Evolutionary conservation across 2,888 invertebrate genomes (phyloP).

Genomic region (Sepioteuthis lessoniana): DNA sequence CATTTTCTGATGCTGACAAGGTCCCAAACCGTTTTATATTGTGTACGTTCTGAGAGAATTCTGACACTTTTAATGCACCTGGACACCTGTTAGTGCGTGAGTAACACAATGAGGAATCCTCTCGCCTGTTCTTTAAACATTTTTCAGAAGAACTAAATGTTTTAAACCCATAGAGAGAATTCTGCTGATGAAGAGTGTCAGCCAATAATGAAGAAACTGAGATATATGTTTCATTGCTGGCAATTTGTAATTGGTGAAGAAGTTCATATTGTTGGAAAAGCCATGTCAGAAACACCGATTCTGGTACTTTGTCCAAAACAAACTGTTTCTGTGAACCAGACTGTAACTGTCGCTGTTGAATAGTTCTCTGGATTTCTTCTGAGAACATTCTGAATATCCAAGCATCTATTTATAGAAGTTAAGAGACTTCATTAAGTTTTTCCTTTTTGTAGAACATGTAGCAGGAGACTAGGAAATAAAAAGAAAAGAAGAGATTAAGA

Average conservation of each 20-base stretch:
- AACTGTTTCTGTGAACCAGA: constrained; percentile 23
- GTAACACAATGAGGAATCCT: neutral
- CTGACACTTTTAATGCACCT: neutral
- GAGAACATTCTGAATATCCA: constrained; percentile 35
- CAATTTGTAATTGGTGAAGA: neutral
- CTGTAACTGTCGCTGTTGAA: neutral
- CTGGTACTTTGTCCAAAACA: neutral
- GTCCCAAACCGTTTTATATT: neutral
- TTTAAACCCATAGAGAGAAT: neutral
- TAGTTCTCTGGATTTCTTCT: constrained; percentile 38
- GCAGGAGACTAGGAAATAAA: neutral
- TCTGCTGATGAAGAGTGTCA: neutral
- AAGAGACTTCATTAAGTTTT: neutral
- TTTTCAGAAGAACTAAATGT: neutral
- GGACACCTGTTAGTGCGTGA: neutral
- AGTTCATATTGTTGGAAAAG: constrained; percentile 37
- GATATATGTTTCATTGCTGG: neutral
- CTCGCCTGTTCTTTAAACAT: neutral
- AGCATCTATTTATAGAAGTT: neutral
- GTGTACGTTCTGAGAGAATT: neutral
- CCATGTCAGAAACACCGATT: constrained; percentile 5
- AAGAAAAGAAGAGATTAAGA: neutral
- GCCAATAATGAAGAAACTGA: neutral
- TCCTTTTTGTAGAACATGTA: neutral
- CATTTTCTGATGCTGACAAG: neutral